Conservation (phyloP, 2,888 invertebrate genomes). For the Deroplatys truncata region DNA sequence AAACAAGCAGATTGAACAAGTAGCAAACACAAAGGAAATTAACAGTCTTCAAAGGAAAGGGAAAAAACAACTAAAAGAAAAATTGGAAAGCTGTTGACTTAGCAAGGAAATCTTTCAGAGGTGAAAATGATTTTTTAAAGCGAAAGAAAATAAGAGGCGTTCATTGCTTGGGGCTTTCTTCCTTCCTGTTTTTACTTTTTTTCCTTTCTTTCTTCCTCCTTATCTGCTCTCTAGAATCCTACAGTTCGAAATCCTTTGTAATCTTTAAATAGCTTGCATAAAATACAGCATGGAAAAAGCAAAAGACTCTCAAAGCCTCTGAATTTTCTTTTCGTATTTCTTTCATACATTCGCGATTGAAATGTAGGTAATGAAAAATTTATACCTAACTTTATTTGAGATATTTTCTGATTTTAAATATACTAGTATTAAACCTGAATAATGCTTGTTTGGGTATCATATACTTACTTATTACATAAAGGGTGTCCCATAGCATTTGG, state of each 20-base stretch:
- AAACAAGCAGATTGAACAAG: not conserved
- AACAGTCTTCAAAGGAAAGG: not conserved
- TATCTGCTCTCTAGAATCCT: not conserved
- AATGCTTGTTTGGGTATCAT: too few species aligned
- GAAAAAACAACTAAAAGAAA: not conserved
- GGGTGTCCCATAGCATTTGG: too few species aligned
- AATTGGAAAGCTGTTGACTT: constrained; percentile 7
- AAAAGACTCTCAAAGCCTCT: not conserved
- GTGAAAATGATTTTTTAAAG: constrained; percentile 16
- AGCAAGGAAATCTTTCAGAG: constrained; percentile 9
- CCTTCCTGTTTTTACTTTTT: too few species aligned
- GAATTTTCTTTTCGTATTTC: not conserved
- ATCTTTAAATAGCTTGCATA: not conserved
- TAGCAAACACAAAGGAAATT: not conserved
- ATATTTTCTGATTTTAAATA: too few species aligned
- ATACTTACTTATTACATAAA: too few species aligned
- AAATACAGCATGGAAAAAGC: not conserved
- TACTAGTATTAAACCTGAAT: too few species aligned
- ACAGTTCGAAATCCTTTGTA: not conserved
- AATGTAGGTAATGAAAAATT: not conserved
- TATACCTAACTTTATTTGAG: too few species aligned
- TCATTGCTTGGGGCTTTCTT: not conserved
- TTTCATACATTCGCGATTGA: not conserved
- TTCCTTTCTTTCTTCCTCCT: not conserved
- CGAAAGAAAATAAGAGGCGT: not conserved